These are phyloP conservation scores for Meloidogyne hapla DNA, from an alignment of 1,140 invertebrate genomes.

Conservation along the genomic window DNA sequence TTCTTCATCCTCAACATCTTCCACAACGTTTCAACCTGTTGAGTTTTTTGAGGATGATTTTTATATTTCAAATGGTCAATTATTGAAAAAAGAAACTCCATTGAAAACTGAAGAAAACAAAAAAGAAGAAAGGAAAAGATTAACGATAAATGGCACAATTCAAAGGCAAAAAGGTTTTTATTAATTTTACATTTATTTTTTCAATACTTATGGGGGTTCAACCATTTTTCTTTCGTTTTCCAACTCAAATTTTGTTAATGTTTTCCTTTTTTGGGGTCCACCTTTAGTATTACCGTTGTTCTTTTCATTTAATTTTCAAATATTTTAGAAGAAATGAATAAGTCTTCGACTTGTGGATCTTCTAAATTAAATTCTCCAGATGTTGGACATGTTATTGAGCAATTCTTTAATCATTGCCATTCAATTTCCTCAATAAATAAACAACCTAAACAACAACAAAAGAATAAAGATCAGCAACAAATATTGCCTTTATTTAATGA, in stretches of 20 bases:
- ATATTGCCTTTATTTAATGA: too few relatives aligned
- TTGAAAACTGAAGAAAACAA: neutral
- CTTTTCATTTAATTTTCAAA: neutral
- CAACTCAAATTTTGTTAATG: too few relatives aligned
- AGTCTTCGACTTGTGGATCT: neutral
- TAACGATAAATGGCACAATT: too few relatives aligned
- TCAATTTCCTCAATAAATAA: constrained; percentile 6
- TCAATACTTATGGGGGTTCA: too few relatives aligned
- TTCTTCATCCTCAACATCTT: neutral
- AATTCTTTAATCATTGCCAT: constrained; percentile 23
- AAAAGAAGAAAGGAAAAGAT: neutral
- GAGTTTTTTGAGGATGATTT: neutral
- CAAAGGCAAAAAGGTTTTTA: too few relatives aligned
- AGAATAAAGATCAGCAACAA: too few relatives aligned
- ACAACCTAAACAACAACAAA: too few relatives aligned
- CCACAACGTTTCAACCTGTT: neutral
- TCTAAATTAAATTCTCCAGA: neutral
- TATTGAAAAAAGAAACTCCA: neutral
- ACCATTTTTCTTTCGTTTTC: too few relatives aligned
- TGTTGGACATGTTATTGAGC: constrained; percentile 13
- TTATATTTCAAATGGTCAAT: neutral
- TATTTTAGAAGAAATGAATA: neutral
- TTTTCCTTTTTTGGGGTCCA: neutral
- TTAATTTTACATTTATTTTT: too few relatives aligned
- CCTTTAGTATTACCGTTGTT: neutral